These are phyloP conservation scores for Tympanoctomys barrerae DNA, from an alignment of 2,797 vertebrate species.

Conservation along the genomic window DNA sequence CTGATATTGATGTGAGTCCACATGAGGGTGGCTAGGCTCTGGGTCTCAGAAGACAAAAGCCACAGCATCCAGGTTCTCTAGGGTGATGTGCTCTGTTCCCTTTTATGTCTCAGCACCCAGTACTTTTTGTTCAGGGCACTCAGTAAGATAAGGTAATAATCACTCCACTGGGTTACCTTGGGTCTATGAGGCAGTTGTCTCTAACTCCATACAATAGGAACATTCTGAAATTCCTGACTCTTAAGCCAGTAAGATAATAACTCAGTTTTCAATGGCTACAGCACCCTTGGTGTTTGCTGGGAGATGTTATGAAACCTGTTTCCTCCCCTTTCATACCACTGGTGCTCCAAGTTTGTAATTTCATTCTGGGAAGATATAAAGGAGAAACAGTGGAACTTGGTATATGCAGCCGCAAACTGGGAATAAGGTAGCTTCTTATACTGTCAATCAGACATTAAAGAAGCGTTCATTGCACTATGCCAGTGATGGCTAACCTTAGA, in stretches of 20 bases:
- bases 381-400: background rate
- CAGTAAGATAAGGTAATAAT: background rate
- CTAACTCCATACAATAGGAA: background rate
- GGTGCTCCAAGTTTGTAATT: background rate
- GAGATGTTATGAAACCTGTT: background rate
- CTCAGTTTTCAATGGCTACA: background rate
- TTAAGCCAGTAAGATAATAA: background rate
- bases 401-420: background rate
- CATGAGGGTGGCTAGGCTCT: background rate
- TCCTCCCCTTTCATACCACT: no score
- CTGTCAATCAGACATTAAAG: background rate
- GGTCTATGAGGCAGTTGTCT: background rate
- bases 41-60: background rate
- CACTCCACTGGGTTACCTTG: background rate
- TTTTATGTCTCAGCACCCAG: background rate
- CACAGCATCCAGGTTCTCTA: background rate
- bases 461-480: background rate
- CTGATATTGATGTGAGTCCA: background rate
- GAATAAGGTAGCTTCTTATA: background rate
- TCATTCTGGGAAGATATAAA: background rate
- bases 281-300: background rate
- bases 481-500: background rate
- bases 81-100: background rate
- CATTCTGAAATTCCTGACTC: background rate
- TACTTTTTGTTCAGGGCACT: background rate